Percentiles rank a stretch among this genome's conserved stretches.
Evolutionary conservation across 2,113 vertebrate genomes (phyloP).

Genomic region (Lutjanus erythropterus): DNA sequence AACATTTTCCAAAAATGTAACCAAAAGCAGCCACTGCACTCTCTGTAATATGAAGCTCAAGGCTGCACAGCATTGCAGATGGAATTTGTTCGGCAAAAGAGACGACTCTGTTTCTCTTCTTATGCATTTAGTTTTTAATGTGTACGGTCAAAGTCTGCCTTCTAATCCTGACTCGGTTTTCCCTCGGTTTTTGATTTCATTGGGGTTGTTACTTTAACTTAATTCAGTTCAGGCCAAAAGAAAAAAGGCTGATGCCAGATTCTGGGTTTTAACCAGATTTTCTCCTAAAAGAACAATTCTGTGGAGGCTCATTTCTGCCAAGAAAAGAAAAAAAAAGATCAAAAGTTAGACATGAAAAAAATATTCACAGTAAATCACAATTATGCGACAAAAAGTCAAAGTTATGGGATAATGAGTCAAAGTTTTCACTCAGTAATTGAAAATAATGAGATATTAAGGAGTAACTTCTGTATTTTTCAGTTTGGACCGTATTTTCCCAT

Average conservation of each 20-base stretch:
- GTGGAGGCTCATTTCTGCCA: neutral
- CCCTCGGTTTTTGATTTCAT: constrained; percentile 23
- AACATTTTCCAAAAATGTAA: constrained; percentile 74
- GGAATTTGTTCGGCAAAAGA: constrained; percentile 53
- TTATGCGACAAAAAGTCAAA: neutral
- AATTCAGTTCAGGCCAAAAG: neutral
- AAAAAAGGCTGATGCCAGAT: constrained; percentile 27
- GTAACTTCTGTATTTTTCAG: too few species aligned
- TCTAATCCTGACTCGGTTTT: constrained; percentile 15
- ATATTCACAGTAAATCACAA: neutral
- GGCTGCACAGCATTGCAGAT: constrained; percentile 52
- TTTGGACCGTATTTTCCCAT: too few species aligned
- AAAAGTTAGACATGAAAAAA: neutral
- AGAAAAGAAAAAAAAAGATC: neutral
- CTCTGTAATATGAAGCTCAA: constrained; percentile 66
- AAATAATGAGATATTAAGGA: neutral
- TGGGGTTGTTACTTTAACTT: constrained; percentile 14
- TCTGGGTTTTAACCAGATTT: constrained; percentile 1
- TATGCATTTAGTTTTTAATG: constrained; percentile 20
- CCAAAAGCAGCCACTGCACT: constrained; percentile 61
- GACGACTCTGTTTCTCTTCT: constrained; percentile 19
- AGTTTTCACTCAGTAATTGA: too few species aligned
- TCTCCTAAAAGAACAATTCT: neutral
- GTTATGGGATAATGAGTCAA: neutral
- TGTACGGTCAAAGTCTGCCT: constrained; percentile 5